Conservation (phyloP, 92 coral and sea anemone species). For the Heteractis magnifica region DNA sequence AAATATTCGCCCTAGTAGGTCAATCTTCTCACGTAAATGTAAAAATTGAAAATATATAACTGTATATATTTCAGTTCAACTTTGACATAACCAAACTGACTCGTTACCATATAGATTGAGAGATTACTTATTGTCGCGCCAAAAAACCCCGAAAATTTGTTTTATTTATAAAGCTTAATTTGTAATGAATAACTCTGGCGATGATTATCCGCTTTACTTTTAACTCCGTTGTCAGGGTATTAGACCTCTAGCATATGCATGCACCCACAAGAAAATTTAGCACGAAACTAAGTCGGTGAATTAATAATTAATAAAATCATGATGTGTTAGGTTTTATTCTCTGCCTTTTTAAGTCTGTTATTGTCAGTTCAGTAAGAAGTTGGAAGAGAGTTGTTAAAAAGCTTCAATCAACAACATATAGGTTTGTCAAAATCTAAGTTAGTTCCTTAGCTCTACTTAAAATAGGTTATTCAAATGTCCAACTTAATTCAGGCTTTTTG, state of each 20-base stretch:
- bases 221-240: neutral
- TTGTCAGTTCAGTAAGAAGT: too few species aligned
- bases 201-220: neutral
- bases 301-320: neutral
- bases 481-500: neutral
- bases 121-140: neutral
- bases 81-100: neutral
- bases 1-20: too few species aligned
- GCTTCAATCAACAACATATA: neutral
- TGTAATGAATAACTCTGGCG: neutral
- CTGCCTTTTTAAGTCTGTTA: too few species aligned
- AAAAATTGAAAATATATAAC: too few species aligned
- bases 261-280: neutral
- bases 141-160: neutral
- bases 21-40: too few species aligned
- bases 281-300: neutral
- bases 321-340: too few species aligned
- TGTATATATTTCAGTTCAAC: too few species aligned
- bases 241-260: neutral
- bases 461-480: neutral
- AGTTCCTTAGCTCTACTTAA: neutral
- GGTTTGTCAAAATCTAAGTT: neutral
- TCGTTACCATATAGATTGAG: neutral
- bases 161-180: neutral
- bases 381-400: too few species aligned